Percentiles rank a stretch among this genome's conserved stretches.
These are phyloP conservation scores for Halcyon smyrnensis DNA, from an alignment of 2,797 vertebrate species.

Conservation along the genomic window DNA sequence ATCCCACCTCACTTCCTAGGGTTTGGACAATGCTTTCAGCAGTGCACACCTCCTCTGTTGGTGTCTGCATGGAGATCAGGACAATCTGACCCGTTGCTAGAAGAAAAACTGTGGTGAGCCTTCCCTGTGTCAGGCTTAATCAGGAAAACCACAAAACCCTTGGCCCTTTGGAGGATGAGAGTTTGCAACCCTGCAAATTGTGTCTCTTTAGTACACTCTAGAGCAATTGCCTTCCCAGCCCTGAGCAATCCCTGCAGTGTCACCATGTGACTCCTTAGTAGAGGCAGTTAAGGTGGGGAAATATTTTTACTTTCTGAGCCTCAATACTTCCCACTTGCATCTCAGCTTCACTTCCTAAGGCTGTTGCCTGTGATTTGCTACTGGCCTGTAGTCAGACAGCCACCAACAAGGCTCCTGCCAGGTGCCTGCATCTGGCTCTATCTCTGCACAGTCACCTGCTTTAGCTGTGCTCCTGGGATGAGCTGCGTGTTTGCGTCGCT, in stretches of 20 bases:
- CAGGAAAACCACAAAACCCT: not conserved
- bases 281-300: not conserved
- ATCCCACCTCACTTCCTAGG: not conserved
- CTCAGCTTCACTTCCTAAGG: not conserved
- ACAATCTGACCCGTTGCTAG: not conserved
- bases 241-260: not conserved
- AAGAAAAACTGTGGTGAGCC: not conserved
- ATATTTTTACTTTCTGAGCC: not conserved
- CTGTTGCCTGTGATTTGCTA: not conserved
- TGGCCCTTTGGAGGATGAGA: not conserved
- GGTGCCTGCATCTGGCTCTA: not conserved
- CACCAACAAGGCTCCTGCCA: not conserved
- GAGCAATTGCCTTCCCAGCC: not conserved
- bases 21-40: not conserved
- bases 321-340: not conserved
- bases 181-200: not conserved
- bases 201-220: not conserved
- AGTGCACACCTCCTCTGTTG: not conserved
- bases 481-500: not conserved
- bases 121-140: not conserved
- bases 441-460: not conserved
- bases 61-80: not conserved
- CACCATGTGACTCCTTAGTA: not conserved
- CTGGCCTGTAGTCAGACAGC: not conserved
- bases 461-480: not conserved